Evolutionary conservation across 1,140 invertebrate genomes (phyloP).

Genomic region (Aphaenogaster ashmeadi): DNA sequence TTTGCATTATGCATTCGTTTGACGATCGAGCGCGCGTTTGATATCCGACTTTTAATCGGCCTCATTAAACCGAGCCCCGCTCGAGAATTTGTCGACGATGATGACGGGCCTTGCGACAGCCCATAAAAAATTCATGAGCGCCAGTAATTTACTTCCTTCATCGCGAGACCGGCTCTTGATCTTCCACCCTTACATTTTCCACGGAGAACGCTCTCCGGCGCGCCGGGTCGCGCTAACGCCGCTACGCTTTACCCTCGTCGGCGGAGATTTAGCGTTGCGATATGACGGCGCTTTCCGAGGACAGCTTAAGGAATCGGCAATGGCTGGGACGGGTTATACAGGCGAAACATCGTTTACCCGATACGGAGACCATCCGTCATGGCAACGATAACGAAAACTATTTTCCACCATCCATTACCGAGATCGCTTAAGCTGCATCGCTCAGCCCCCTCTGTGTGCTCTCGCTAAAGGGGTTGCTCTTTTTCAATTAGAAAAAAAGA

Average conservation of each 20-base stretch:
- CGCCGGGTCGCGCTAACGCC: neutral
- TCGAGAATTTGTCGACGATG: slow-evolving; percentile 60
- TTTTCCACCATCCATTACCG: slow-evolving; percentile 64
- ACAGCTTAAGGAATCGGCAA: slow-evolving; percentile 62
- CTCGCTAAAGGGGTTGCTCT: slow-evolving; percentile 37
- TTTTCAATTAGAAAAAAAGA: slow-evolving; percentile 47
- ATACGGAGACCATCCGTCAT: slow-evolving; percentile 60
- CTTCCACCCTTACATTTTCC: slow-evolving; percentile 51
- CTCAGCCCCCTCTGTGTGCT: slow-evolving; percentile 18
- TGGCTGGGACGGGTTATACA: slow-evolving; percentile 38
- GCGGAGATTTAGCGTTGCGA: slow-evolving; percentile 58
- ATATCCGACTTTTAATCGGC: slow-evolving; percentile 55
- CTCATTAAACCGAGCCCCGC: slow-evolving; percentile 42
- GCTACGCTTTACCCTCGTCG: slow-evolving; percentile 50
- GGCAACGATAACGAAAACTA: slow-evolving; percentile 63
- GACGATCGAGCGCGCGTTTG: slow-evolving; percentile 45
- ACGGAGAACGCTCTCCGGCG: neutral
- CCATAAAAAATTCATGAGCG: slow-evolving; percentile 62
- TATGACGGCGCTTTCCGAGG: slow-evolving; percentile 53
- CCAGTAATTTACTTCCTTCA: slow-evolving; percentile 61
- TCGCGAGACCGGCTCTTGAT: slow-evolving; percentile 47
- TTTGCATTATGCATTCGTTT: slow-evolving; percentile 40
- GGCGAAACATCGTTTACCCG: slow-evolving; percentile 56
- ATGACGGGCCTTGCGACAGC: slow-evolving; percentile 47
- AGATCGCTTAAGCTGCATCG: slow-evolving; percentile 62